phyloP scores from a whole-genome alignment of 1,140 invertebrate genomes.

The Spodoptera frugiperda region DNA sequence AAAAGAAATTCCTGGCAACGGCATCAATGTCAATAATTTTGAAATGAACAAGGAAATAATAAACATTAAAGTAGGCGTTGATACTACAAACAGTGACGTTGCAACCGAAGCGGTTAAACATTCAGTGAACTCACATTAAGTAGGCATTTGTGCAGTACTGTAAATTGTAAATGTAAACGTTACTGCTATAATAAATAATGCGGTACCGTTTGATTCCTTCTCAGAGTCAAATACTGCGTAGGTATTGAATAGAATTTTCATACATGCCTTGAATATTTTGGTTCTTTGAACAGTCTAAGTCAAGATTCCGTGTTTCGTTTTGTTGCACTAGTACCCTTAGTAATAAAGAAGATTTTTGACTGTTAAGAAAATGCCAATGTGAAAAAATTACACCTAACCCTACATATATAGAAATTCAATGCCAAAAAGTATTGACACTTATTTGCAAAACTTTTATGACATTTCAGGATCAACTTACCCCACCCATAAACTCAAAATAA shows the following conservation, averaged over 20 bases:
- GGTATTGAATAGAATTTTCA: not conserved
- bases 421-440: not conserved
- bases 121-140: not conserved
- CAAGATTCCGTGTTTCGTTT: not conserved
- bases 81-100: not conserved
- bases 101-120: constrained; percentile 5
- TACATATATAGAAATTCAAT: too few species aligned
- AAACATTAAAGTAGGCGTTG: constrained; percentile 8
- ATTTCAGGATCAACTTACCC: constrained; percentile 15
- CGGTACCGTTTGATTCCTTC: constrained; percentile 10
- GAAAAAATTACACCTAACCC: too few species aligned
- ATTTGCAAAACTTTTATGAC: not conserved
- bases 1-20: too few species aligned
- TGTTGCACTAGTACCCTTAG: too few species aligned
- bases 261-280: not conserved
- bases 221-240: not conserved
- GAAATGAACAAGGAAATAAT: not conserved
- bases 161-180: constrained; percentile 1
- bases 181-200: not conserved
- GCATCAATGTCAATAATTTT: too few species aligned
- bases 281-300: too few species aligned
- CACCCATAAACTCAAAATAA: not conserved
- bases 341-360: too few species aligned
- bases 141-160: constrained; percentile 4
- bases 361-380: too few species aligned